Conservation (phyloP, 2,113 vertebrate genomes). For the Forbesichthys papilliferus region DNA sequence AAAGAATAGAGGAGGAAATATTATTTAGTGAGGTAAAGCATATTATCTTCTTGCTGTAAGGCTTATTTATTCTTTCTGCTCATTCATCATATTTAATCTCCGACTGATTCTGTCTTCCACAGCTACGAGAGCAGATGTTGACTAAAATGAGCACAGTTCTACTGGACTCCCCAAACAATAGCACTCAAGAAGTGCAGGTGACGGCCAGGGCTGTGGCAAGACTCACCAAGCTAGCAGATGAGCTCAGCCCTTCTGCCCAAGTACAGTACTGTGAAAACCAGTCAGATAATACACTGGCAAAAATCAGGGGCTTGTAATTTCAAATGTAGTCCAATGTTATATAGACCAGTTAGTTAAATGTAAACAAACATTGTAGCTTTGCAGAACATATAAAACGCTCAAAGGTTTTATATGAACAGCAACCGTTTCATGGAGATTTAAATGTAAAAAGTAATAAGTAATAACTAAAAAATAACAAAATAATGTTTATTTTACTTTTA, state of each 20-base stretch:
- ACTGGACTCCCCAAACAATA: conserved; percentile 61
- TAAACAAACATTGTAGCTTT: too few species aligned
- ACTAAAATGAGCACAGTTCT: conserved; percentile 76
- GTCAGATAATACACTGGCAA: too few species aligned
- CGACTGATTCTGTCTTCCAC: conserved; percentile 33
- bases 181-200: conserved; percentile 76
- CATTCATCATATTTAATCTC: background rate
- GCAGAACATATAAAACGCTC: too few species aligned
- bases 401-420: too few species aligned
- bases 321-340: too few species aligned
- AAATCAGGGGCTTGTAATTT: too few species aligned
- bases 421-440: too few species aligned
- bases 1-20: too few species aligned
- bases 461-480: too few species aligned
- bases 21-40: background rate
- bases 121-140: conserved; percentile 87
- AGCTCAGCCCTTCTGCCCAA: conserved; percentile 82
- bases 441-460: too few species aligned
- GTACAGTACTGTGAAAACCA: conserved; percentile 61
- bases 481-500: too few species aligned
- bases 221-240: conserved; percentile 78
- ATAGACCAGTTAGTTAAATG: too few species aligned
- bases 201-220: conserved; percentile 84
- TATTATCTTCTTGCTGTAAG: background rate
- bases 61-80: background rate